Conservation (phyloP, 2,888 invertebrate species). For the Cyrtodaria siliqua region DNA sequence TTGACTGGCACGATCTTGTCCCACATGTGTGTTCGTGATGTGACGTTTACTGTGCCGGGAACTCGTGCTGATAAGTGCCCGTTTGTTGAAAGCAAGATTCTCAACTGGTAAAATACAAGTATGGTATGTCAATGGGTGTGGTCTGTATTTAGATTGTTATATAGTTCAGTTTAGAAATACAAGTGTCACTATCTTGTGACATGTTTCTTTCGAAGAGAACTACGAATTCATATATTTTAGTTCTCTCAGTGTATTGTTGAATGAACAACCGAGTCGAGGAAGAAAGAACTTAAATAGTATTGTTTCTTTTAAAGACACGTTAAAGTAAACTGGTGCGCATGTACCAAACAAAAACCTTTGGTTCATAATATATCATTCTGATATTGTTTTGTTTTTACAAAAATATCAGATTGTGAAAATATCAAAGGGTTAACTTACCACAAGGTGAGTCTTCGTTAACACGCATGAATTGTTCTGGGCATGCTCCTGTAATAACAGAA, state of each 20-base stretch:
- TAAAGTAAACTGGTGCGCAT: too few species aligned
- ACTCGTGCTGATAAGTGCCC: slow-evolving; percentile 87
- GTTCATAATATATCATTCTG: too few species aligned
- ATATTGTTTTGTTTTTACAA: too few species aligned
- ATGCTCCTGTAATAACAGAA: slow-evolving; percentile 81
- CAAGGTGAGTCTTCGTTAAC: slow-evolving; percentile 87
- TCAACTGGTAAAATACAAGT: slow-evolving; percentile 84
- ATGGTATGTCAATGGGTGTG: too few species aligned
- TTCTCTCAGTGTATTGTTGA: too few species aligned
- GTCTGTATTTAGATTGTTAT: not conserved
- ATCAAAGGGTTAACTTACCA: slow-evolving; percentile 85
- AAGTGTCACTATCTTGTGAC: not conserved
- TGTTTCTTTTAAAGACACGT: too few species aligned
- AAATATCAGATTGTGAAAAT: too few species aligned
- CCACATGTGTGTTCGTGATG: slow-evolving; percentile 76
- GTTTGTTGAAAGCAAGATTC: slow-evolving; percentile 87
- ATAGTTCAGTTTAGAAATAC: not conserved
- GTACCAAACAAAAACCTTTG: too few species aligned
- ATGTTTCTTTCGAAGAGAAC: not conserved
- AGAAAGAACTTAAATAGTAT: too few species aligned
- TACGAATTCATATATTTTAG: too few species aligned
- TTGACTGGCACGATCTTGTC: slow-evolving; percentile 85
- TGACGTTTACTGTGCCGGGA: slow-evolving; percentile 86
- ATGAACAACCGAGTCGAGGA: too few species aligned
- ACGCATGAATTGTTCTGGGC: slow-evolving; percentile 86